Base-by-base conservation (phyloP, 2,797 vertebrate genomes). In the Cottoperca gobio region DNA sequence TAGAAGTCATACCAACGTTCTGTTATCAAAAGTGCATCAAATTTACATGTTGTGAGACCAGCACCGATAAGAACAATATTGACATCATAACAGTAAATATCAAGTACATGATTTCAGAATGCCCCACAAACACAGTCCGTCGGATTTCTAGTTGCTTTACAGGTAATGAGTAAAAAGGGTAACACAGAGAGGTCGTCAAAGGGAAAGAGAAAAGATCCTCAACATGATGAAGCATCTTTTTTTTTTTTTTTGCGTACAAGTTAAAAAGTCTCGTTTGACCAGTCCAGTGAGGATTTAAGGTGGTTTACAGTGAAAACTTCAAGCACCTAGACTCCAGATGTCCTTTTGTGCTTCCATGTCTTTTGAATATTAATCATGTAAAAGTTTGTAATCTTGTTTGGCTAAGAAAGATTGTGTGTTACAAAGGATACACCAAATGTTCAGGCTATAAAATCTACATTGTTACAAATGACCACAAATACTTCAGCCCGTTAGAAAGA, bases 101-200 rank as follows among this genome's bases (percentile, higher is more conserved):
- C 94, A 95, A 95, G 95, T 95, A 95, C 81, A 52, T 83, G 83
- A 90, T 88, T 93, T 89, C 86, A 93, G 86, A 96, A 95, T 95
- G 95, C 94, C 95, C 93, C 89, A 90, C 93, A 91, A 89, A 93
- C 92, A 94, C 92, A 95, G 94, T 95, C 92, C 92, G 89, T 93
- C 92, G 87, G 91, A 90, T 91, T 89, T 90, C 76, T 82, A 88
- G 81, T 90, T 89, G 82, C 81, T 91, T 91, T 90, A 89, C 86
- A 89, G 80, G 71, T 78, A 81, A 81, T 17, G 50, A 83, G 76
- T 79, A 69, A 61, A 76, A 73, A 73, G 66, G 63, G 62, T 72
- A 73, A 83, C 54, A 70, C 33, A 46, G 54, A 86, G 72, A 87
- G 76, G 75, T 79, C 28, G 66, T 70, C 52, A 19, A 31, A 53